These are phyloP conservation scores for Drosophila peninsularis DNA, from an alignment of 2,888 invertebrate genomes.

Conservation along the genomic window DNA sequence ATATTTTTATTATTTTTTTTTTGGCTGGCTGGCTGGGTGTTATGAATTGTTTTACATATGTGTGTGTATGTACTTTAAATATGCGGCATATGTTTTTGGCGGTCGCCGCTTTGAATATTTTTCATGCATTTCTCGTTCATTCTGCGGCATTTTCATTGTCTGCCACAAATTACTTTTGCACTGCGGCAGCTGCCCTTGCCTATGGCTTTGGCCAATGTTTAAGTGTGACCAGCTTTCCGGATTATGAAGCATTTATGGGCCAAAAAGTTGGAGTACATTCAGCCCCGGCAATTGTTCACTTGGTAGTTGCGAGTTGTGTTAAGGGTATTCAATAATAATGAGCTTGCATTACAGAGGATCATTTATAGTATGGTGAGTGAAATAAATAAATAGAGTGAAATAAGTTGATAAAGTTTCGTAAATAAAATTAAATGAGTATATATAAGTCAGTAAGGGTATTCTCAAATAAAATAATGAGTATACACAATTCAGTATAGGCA, in stretches of 20 bases:
- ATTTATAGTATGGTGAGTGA: too few relatives aligned
- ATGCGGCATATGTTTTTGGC: slow-evolving; percentile 61
- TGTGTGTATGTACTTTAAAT: slow-evolving; percentile 46
- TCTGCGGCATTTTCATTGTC: slow-evolving; percentile 47
- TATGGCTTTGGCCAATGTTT: slow-evolving; percentile 13
- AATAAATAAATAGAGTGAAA: too few relatives aligned
- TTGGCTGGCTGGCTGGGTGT: slow-evolving; percentile 34
- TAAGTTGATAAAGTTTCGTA: too few relatives aligned
- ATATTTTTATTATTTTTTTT: slow-evolving; percentile 2
- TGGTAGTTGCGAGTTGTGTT: background rate
- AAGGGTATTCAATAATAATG: background rate
- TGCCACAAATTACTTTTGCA: slow-evolving; percentile 55
- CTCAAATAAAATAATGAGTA: background rate
- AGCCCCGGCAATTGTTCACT: background rate
- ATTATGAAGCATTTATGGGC: slow-evolving; percentile 14
- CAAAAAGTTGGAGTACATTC: background rate
- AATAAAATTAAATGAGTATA: too few relatives aligned
- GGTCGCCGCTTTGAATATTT: slow-evolving; percentile 58
- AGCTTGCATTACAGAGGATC: too few relatives aligned
- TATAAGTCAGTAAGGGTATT: background rate
- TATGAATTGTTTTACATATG: slow-evolving; percentile 65
- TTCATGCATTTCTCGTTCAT: slow-evolving; percentile 37
- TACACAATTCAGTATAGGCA: background rate
- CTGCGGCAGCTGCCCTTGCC: slow-evolving; percentile 44
- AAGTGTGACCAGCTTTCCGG: slow-evolving; percentile 23